Evolutionary conservation across 37 sponge, comb jelly and placozoan genomes (phyloP), one percentile per base, ranked within the genome.

Genomic region (Amphimedon queenslandica): DNA sequence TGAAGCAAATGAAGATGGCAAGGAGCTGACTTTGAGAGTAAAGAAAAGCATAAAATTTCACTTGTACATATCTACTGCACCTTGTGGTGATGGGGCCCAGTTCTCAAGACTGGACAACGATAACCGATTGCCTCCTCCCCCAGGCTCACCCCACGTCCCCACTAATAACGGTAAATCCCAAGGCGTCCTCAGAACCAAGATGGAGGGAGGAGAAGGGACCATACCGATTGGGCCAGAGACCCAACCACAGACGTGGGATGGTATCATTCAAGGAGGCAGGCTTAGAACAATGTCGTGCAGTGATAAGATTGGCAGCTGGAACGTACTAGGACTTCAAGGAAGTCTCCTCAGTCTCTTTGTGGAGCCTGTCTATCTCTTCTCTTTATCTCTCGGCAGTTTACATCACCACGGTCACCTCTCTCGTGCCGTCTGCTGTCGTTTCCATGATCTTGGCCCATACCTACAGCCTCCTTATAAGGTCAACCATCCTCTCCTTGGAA

Each of bases 401-500:
- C 96, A 93, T 68, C 88, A 97, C 40, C 92, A 88, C 51, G 98
- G 98, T 29, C 98, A 97, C 61, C 82, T 97, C 28, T 90, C 98
- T 6, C 73, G 98, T 38, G 98, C 98, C 58, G 87, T 93, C 2
- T 97, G 98, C 70, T 97, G 98, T 58, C 76, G 98, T 21, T 79
- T 91, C 43, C 30, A 39, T 0, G 94, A 80, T 1, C 28, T 60
- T 6, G 5, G 5, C 21, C 27, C 23, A 11, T 11, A 13, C 21
- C 80, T 91, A 5, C 82, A 82, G 1, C 58, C 72, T 0, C 66
- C 69, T 4, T 97, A 79, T 64, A 40, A 55, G 1, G 80, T 97
- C 37, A 82, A 82, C 53, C 98, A 97, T 63, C 98, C 98, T 16
- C 13, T 55, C 0, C 77, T 97, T 31, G 84, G 88, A 4, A 30